Base-by-base conservation (phyloP, 2,797 vertebrate species). In the Silurus lanzhouensis region DNA sequence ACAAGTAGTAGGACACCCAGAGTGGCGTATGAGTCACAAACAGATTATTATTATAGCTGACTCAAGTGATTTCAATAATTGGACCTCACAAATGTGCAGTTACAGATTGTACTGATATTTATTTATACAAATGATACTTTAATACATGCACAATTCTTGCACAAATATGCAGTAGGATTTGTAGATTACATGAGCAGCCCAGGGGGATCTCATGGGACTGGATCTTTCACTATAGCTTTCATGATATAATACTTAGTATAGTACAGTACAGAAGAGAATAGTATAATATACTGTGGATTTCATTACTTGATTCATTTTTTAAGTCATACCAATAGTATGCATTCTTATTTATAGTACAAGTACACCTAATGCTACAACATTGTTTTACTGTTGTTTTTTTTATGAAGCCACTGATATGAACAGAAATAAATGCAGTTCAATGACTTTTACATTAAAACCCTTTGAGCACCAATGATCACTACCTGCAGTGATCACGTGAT, bases 1-100 rank as follows among this genome's bases (percentile, higher is more conserved):
- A 84, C 13, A 91, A 92, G 88, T 89, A 90, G 71, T 91, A 87
- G 9, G 55, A 61, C 90, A 87, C 86, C 48, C 48, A 52, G 48
- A 52, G 48, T 22, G 8, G 55, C 52, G 15, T 15, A 58, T 5
- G 27, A 74, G 52, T 71, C 58, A 77, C 70, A 70, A 75, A 58
- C 3, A 20, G 19, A 60, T 77, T 77, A 60, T 60, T 52, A 52
- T 52, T 80, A 48, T n/a, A 20, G 61, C 66, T 86, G 38, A 80
- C 66, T 74, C 48, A 44, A 19, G 10, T 60, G 14, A 64, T 67
- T 31, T 88, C 64, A 77, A 60, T 22, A n/a, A 44, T 61, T 78
- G 61, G 1, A 61, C 31, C 5, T 75, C 58, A 15, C 17, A 60
- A 38, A 60, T 22, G 5, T 44, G 27, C 25, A 76, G 27, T 76